A percentile compares a stretch with the other conserved stretches of the same genome.
Conservation (phyloP, 2,113 vertebrate species). For the Sinocyclocheilus grahami region DNA sequence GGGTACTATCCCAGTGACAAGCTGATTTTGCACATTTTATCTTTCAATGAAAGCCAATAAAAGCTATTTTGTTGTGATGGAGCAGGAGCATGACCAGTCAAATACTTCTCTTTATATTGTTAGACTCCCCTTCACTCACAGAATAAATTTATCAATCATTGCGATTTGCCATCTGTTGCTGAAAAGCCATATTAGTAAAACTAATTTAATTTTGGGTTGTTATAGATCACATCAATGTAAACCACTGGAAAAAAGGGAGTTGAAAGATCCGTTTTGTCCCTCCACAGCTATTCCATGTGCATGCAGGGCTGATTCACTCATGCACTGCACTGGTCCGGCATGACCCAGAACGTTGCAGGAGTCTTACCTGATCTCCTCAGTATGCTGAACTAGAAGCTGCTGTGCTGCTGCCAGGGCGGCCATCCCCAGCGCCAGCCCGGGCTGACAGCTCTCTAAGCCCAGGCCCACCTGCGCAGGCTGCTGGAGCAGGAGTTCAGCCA, state of each 20-base stretch:
- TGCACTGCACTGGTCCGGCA: conserved; percentile 18
- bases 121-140: background rate
- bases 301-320: conserved; percentile 10
- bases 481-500: conserved; percentile 74
- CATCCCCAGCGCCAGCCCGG: conserved; percentile 76
- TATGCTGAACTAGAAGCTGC: conserved; percentile 79
- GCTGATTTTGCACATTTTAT: background rate
- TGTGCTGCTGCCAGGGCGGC: conserved; percentile 80
- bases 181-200: too few species aligned
- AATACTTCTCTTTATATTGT: background rate
- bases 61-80: background rate
- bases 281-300: background rate
- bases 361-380: conserved; percentile 92
- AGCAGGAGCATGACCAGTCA: background rate
- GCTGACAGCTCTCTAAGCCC: conserved; percentile 78
- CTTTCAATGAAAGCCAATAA: background rate
- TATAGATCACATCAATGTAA: background rate
- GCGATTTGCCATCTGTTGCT: background rate
- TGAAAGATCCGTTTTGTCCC: conserved; percentile 1
- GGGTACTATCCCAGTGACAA: too few species aligned
- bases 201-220: too few species aligned
- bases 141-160: background rate
- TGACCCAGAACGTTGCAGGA: conserved; percentile 32
- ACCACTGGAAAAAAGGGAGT: background rate
- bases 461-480: conserved; percentile 68